phyloP scores from a whole-genome alignment of 2,888 invertebrate genomes.

The Caenorhabditis macrosperma region DNA sequence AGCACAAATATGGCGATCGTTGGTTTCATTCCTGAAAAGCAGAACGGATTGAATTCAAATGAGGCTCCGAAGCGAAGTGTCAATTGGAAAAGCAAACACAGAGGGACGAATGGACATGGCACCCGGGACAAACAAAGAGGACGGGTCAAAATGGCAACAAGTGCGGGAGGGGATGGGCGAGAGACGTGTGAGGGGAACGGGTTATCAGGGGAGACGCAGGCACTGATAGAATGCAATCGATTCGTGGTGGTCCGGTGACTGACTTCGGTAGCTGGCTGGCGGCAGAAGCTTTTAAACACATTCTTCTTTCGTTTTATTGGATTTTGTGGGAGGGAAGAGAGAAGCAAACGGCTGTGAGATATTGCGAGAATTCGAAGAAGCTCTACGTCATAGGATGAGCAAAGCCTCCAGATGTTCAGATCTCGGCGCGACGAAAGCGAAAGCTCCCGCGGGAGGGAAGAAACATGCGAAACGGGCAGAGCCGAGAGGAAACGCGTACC shows the following conservation, averaged over 20 bases:
- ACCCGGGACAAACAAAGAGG: constrained; percentile 32
- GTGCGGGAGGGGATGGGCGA: not conserved
- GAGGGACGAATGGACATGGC: constrained; percentile 45
- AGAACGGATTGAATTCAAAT: constrained; percentile 22
- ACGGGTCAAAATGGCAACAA: constrained; percentile 30
- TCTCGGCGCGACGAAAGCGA: not conserved
- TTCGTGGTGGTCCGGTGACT: constrained; percentile 43
- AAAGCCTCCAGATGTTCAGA: constrained; percentile 24
- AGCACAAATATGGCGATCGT: constrained; percentile 13
- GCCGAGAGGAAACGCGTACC: constrained; percentile 20
- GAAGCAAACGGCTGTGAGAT: constrained; percentile 6
- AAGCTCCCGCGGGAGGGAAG: not conserved
- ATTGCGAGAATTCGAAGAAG: not conserved
- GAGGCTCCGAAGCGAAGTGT: constrained; percentile 1
- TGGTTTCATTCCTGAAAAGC: constrained; percentile 37
- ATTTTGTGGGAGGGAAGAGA: constrained; percentile 5
- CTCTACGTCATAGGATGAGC: not conserved
- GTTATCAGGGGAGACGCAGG: constrained; percentile 41
- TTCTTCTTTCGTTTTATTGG: constrained; percentile 21
- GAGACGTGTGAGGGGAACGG: not conserved
- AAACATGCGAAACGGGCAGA: not conserved
- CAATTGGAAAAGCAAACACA: constrained; percentile 40
- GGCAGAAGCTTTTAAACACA: constrained; percentile 4
- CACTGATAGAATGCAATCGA: constrained; percentile 22
- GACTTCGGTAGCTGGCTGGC: not conserved